Base-by-base conservation (phyloP, 2,888 invertebrate species). In the Altica lythri region DNA sequence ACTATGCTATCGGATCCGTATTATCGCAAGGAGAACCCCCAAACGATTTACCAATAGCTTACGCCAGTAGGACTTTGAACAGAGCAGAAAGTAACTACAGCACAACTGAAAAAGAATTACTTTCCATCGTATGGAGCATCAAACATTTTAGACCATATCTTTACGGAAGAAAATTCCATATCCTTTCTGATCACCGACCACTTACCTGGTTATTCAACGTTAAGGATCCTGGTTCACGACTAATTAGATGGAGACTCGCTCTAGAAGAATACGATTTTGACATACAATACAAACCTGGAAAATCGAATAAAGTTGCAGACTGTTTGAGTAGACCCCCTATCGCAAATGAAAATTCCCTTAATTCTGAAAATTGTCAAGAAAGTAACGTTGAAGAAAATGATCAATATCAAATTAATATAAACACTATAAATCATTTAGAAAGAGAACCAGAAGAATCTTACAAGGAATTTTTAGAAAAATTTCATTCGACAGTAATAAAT, bases 61-160 rank as follows among this genome's bases (percentile, higher is more conserved):
- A 71, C 53, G 68, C 70, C 3, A 64, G 65, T 18, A 46, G 73
- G 50, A 69, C 70, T 1, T 46, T 72, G n/a, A 74, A 68, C 48
- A 61, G 64, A 53, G 60, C 67, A 0, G 72, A 74, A 66, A 32
- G 18, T 5, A 75, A 72, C 34, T 76, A 76, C 52, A 59, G 61
- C 2, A 72, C 72, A 1, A 74, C 62, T 1, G 74, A 77, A 62
- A 66, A 66, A 32, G 74, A 76, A 63, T 49, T 74, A 2, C 46
- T 75, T 44, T 68, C 71, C 0, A 72, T 77, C 4, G 62, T 76
- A 4, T 74, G 70, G 68, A 61, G 59, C 5, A 53, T 60, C 0
- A 68, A 72, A 59, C 62, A 72, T 53, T 76, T 74, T 54, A 14
- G 72, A 22, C 71, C 74, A 2, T 76, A 75, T 47, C 43, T 76